Evolutionary conservation across 1,140 invertebrate species (phyloP).

Genomic region (Eriocheir sinensis): DNA sequence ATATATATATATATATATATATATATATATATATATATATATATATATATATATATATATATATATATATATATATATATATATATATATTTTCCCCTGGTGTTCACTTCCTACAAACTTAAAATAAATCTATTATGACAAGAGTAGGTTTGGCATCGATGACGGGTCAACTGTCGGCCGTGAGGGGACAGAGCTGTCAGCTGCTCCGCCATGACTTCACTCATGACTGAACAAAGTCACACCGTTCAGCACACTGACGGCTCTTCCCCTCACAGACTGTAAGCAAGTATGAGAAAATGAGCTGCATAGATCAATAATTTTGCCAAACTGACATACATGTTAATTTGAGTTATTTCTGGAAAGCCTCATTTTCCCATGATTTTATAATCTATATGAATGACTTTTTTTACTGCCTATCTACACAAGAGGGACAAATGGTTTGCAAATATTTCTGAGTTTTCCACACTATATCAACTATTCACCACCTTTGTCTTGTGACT

Average conservation of each 20-base stretch:
- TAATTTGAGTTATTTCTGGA: background rate
- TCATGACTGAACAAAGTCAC: background rate
- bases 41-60: background rate
- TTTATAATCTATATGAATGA: constrained; percentile 74
- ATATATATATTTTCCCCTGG: constrained; percentile 47
- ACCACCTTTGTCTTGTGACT: background rate
- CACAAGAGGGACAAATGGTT: constrained; percentile 67
- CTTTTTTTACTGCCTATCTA: constrained; percentile 73
- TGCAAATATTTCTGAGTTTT: constrained; percentile 72
- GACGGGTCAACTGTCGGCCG: constrained; percentile 60
- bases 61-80: constrained; percentile 38
- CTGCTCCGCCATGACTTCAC: background rate
- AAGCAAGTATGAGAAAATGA: constrained; percentile 65
- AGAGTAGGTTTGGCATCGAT: constrained; percentile 72
- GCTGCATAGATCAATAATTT: constrained; percentile 8
- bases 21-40: background rate
- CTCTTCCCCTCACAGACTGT: constrained; percentile 50
- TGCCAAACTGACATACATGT: background rate
- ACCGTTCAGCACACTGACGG: constrained; percentile 17
- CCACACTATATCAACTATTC: constrained; percentile 29
- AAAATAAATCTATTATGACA: constrained; percentile 61
- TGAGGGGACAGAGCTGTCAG: constrained; percentile 27
- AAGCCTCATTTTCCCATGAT: constrained; percentile 68
- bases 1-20: constrained; percentile 34
- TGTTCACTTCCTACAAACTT: constrained; percentile 64